Evolutionary conservation across 2,113 vertebrate species (phyloP).

Genomic region (Cebus imitator): DNA sequence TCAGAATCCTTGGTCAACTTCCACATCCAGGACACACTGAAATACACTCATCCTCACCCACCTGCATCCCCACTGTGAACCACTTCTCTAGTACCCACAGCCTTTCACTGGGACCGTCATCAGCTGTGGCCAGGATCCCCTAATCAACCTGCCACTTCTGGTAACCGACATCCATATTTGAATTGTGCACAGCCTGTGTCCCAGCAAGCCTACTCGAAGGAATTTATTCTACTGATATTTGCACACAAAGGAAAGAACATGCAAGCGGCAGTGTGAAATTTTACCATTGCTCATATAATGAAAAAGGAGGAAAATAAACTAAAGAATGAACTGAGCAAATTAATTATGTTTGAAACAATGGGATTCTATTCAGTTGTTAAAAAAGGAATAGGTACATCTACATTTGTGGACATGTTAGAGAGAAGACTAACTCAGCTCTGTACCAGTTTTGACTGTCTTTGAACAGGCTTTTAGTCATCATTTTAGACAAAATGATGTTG

Average conservation of each 20-base stretch:
- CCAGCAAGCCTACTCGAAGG: not conserved
- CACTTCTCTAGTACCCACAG: not conserved
- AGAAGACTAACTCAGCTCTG: conserved; percentile 2
- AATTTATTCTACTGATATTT: not conserved
- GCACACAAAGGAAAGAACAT: not conserved
- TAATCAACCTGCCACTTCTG: not conserved
- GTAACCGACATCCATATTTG: not conserved
- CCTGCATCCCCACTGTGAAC: not conserved
- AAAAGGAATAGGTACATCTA: not conserved
- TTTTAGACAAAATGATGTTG: not conserved
- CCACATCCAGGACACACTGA: not conserved
- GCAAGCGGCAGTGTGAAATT: not conserved
- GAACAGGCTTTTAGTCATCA: not conserved
- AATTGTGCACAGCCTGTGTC: not conserved
- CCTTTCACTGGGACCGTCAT: not conserved
- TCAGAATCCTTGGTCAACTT: not conserved
- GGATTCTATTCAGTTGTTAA: not conserved
- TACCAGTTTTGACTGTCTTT: not conserved
- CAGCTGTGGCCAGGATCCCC: not conserved
- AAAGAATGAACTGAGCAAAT: not conserved
- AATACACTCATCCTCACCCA: not conserved
- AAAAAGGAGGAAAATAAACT: not conserved
- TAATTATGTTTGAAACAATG: not conserved
- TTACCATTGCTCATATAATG: not conserved
- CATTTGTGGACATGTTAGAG: not conserved